These are phyloP conservation scores for Acleris holmiana DNA, from an alignment of 2,888 invertebrate genomes.

Conservation along the genomic window DNA sequence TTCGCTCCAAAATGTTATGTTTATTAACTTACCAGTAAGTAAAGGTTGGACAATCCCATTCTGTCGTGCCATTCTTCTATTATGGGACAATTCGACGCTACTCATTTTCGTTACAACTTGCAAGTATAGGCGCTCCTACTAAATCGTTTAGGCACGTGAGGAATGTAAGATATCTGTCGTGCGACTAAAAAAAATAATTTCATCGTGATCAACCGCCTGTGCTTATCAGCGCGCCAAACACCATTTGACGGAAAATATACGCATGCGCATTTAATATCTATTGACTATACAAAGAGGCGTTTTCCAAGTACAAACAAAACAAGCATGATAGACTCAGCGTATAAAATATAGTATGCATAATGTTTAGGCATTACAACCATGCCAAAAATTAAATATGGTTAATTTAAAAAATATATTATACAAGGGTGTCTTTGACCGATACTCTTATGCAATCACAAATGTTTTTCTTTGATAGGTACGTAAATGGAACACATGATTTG, in stretches of 20 bases:
- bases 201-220: conserved; percentile 67
- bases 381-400: no score
- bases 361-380: not conserved
- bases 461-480: conserved; percentile 1
- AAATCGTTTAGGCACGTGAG: conserved; percentile 55
- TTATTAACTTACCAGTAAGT: conserved; percentile 89
- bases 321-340: not conserved
- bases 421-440: no score
- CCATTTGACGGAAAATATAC: conserved; percentile 66
- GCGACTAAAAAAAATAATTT: conserved; percentile 76
- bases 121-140: conserved; percentile 41
- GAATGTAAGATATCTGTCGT: conserved; percentile 62
- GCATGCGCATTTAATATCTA: conserved; percentile 71
- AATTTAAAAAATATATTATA: no score
- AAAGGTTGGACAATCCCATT: conserved; percentile 95
- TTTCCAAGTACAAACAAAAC: conserved; percentile 2
- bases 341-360: not conserved
- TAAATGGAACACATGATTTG: conserved; percentile 3
- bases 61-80: conserved; percentile 84
- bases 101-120: conserved; percentile 66
- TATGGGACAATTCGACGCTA: conserved; percentile 59
- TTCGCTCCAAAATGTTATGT: conserved; percentile 57
- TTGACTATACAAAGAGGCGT: conserved; percentile 49
- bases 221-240: conserved; percentile 80
- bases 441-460: no score